Percentiles rank a stretch among this genome's conserved stretches.
phyloP scores from a whole-genome alignment of 1,140 invertebrate species.

The Lithobius niger region DNA sequence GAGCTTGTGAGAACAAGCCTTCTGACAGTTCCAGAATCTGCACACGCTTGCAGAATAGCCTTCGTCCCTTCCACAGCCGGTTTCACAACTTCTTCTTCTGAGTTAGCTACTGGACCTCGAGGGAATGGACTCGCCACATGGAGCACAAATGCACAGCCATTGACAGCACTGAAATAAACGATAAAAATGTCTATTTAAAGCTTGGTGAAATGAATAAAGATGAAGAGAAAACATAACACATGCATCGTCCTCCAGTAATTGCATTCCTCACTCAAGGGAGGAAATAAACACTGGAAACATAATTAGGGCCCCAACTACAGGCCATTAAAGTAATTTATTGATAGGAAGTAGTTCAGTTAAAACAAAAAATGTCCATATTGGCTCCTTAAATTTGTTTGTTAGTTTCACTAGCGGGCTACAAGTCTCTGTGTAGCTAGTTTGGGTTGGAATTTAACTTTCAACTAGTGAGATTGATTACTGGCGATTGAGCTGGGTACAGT shows the following conservation, averaged over 20 bases:
- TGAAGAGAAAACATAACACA: background rate
- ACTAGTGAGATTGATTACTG: too few relatives aligned
- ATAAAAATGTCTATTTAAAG: conserved; percentile 7
- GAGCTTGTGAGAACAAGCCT: conserved; percentile 44
- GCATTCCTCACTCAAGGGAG: background rate
- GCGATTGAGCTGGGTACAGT: too few relatives aligned
- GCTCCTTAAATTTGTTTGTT: too few relatives aligned
- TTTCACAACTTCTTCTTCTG: conserved; percentile 36
- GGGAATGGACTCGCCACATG: conserved; percentile 46
- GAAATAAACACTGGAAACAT: background rate
- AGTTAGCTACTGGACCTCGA: conserved; percentile 18
- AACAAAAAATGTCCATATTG: too few relatives aligned
- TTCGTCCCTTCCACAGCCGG: conserved; percentile 43
- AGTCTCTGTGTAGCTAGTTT: too few relatives aligned
- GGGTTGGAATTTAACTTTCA: too few relatives aligned
- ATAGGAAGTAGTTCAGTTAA: too few relatives aligned
- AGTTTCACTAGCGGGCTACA: too few relatives aligned
- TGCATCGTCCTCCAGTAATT: background rate
- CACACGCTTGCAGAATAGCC: conserved; percentile 39
- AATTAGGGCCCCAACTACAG: too few relatives aligned
- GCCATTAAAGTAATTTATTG: too few relatives aligned
- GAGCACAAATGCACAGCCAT: conserved; percentile 38
- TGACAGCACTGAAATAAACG: conserved; percentile 34
- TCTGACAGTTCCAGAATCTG: conserved; percentile 33
- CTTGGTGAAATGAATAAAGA: background rate